These are phyloP conservation scores for Popillia japonica DNA, from an alignment of 1,140 invertebrate genomes.

Conservation along the genomic window DNA sequence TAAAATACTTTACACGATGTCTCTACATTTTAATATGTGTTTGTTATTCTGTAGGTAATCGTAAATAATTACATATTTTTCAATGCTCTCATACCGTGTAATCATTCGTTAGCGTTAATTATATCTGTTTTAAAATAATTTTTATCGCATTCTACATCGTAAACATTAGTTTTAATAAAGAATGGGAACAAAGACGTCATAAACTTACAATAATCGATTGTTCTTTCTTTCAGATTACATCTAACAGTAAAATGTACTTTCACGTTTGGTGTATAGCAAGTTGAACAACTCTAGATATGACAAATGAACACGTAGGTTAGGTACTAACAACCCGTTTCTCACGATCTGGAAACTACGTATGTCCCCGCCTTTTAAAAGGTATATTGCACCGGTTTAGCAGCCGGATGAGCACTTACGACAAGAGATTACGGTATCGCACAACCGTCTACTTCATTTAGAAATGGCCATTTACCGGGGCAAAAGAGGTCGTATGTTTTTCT, in stretches of 20 bases:
- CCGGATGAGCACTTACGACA: conserved; percentile 32
- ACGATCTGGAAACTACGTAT: conserved; percentile 26
- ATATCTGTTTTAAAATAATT: no score
- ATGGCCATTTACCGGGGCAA: conserved; percentile 28
- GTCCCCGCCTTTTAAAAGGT: conserved; percentile 30
- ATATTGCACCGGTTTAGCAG: conserved; percentile 34
- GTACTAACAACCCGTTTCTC: conserved; percentile 26
- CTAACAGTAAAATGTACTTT: not conserved
- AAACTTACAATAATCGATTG: no score
- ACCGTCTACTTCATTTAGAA: conserved; percentile 33
- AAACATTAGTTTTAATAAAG: no score
- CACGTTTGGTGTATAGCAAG: not conserved
- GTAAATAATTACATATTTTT: no score
- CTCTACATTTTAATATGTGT: no score
- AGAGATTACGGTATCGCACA: conserved; percentile 32
- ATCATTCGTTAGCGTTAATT: no score
- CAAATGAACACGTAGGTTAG: conserved; percentile 19
- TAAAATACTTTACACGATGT: no score
- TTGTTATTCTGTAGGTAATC: no score
- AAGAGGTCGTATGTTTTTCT: conserved; percentile 12
- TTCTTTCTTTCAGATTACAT: no score
- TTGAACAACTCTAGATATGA: conserved; percentile 19
- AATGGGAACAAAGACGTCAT: no score
- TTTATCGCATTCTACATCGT: no score
- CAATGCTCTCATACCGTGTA: no score